Evolutionary conservation across 30 jellyfish, hydroid and myxozoan genomes (phyloP), one percentile per base, ranked within the genome.

Genomic region (Aurelia coerulea): DNA sequence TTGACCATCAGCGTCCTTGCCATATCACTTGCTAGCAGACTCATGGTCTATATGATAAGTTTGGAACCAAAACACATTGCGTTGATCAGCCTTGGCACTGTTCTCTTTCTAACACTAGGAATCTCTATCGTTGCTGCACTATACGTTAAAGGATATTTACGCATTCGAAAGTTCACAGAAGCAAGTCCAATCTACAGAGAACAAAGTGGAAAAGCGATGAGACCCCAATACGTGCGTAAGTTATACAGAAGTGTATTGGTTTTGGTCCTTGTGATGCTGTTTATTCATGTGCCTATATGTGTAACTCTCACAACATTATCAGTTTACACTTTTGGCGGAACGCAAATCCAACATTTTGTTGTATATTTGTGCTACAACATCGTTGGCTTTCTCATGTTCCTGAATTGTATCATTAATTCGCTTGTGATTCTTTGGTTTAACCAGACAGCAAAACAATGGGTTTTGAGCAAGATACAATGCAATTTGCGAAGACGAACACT

Each of bases 121-220:
- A 41, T 23, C 34, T 54, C 29, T 34, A 37, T 37, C 4, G 37
- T 78, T 6, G 75, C 88, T 10, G 46, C 49, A 4, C 42, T 53
- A 17, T 78, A 78, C 56, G 17, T 62, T 6, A 39, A 32, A 17
- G 88, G 79, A 13, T 78, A 78, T 54, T 4, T n/a, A 4, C 46
- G 74, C 23, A 53, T 78, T 9, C 62, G 66, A 14, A 31, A 23
- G 10, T 64, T 62, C 74, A 77, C 65, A 18, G 59, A n/a, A 10
- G 59, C 42, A 15, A 78, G 65, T 37, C 79, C 88, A 6, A 29
- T 78, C 13, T 65, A 78, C 34, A 39, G 42, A 23, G 76, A 23
- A 13, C 23, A 17, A 33, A 23, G 14, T 32, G 81, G 81, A 23
- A 33, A 8, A 34, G 54, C 65, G 13, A 5, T 4, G 29, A 16